Evolutionary conservation across 23 tunicate species (phyloP).

Genomic region (Styela plicata): DNA sequence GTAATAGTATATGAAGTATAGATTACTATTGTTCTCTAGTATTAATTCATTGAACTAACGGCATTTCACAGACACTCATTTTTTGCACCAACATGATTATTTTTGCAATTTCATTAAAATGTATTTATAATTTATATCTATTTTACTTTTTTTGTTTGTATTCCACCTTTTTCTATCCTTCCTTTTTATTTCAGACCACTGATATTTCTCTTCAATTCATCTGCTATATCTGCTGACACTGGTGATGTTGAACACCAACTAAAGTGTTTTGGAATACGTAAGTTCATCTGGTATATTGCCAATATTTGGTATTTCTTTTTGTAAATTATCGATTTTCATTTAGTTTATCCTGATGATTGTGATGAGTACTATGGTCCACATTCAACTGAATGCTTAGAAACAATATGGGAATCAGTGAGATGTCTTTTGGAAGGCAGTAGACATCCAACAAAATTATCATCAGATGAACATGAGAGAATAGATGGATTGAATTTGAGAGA

Average conservation of each 20-base stretch:
- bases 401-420: conserved; percentile 16
- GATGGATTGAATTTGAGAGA: conserved; percentile 9
- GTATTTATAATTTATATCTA: no score
- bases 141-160: no score
- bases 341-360: conserved; percentile 16
- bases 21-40: no score
- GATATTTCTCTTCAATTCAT: not conserved
- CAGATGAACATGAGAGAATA: not conserved
- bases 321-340: no score
- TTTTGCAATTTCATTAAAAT: no score
- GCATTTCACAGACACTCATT: no score
- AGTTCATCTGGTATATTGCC: not conserved
- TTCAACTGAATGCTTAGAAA: conserved; percentile 14
- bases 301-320: no score
- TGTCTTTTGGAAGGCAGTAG: conserved; percentile 4
- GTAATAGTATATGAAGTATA: no score
- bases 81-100: no score
- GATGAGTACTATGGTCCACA: conserved; percentile 35
- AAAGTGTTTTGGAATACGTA: conserved; percentile 34
- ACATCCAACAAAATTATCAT: not conserved
- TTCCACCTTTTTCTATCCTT: no score
- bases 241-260: conserved; percentile 10
- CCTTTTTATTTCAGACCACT: not conserved
- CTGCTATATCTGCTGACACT: not conserved
- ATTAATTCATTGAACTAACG: no score